Conservation (phyloP, 2,113 vertebrate genomes). For the Anser cygnoides region DNA sequence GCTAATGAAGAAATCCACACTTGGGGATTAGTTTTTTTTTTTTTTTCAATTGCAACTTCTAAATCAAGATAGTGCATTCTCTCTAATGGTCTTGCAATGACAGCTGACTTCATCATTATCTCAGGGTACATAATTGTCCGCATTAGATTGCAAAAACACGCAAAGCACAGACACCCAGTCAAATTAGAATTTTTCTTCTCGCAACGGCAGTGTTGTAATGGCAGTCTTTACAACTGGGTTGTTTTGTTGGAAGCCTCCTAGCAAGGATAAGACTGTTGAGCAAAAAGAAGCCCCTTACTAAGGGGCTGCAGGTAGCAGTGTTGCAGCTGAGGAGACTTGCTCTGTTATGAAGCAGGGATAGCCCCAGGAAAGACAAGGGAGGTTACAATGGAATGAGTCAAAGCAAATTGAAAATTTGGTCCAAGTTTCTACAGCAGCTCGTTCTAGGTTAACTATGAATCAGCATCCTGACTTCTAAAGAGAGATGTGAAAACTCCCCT, state of each 20-base stretch:
- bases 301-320: neutral
- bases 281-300: neutral
- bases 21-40: neutral
- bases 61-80: slow-evolving; percentile 16
- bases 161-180: neutral
- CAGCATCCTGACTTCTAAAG: fast-evolving
- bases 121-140: neutral
- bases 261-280: neutral
- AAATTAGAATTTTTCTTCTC: slow-evolving; percentile 5
- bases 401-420: neutral
- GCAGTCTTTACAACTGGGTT: neutral
- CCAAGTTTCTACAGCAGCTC: neutral
- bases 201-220: neutral
- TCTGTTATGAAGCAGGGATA: neutral
- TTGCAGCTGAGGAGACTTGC: neutral
- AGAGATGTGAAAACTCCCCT: neutral
- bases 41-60: neutral
- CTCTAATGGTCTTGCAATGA: neutral
- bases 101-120: neutral
- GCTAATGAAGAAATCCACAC: neutral
- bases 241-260: neutral
- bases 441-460: neutral
- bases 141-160: neutral
- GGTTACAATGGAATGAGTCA: fast-evolving
- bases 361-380: neutral